phyloP scores from a whole-genome alignment of 2,888 invertebrate species.

The Oxyscelio sp. region DNA sequence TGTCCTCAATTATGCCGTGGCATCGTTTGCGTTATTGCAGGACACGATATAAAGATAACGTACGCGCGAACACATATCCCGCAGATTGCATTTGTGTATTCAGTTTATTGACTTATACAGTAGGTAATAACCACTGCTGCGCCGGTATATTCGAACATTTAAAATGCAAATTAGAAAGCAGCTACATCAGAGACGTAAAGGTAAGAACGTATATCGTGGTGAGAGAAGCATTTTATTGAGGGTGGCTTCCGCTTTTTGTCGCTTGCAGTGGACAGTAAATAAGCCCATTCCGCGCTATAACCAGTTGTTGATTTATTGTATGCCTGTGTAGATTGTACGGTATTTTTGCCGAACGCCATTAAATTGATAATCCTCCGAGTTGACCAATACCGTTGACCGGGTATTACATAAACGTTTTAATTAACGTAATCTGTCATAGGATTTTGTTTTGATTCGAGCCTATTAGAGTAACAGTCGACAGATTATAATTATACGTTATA shows the following conservation, averaged over 20 bases:
- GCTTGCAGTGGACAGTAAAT: constrained; percentile 54
- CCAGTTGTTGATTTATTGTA: constrained; percentile 61
- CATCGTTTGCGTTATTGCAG: constrained; percentile 48
- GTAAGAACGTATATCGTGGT: constrained; percentile 53
- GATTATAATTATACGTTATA: constrained; percentile 50
- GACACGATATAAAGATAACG: constrained; percentile 61
- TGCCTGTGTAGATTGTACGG: constrained; percentile 37
- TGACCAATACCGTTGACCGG: constrained; percentile 15
- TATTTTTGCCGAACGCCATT: constrained; percentile 63
- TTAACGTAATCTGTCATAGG: constrained; percentile 52
- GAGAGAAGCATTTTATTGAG: constrained; percentile 60
- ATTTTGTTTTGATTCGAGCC: constrained; percentile 21
- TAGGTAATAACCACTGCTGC: constrained; percentile 56
- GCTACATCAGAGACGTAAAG: constrained; percentile 50
- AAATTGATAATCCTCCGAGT: constrained; percentile 63
- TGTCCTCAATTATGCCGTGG: constrained; percentile 39
- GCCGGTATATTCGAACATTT: constrained; percentile 59
- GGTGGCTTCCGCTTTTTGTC: constrained; percentile 70
- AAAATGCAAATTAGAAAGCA: constrained; percentile 69
- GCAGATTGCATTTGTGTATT: constrained; percentile 35
- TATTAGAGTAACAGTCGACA: constrained; percentile 29
- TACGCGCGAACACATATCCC: constrained; percentile 10
- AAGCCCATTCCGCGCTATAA: constrained; percentile 58
- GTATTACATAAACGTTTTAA: constrained; percentile 64
- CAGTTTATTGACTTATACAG: constrained; percentile 67